phyloP scores from a whole-genome alignment of 2,888 invertebrate genomes.

The Nowickia ferox region DNA sequence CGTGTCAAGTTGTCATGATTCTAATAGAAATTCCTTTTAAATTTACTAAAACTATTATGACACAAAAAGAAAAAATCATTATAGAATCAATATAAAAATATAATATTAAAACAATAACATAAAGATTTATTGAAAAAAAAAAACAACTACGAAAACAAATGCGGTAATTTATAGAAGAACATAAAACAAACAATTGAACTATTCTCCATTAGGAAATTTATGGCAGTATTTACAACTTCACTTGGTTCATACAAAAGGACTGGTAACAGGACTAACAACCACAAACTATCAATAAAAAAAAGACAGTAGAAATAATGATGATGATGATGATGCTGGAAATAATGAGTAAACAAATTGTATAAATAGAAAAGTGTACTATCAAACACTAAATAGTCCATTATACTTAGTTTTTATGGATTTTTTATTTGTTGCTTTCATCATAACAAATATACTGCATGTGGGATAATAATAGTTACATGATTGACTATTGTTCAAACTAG shows the following conservation, averaged over 20 bases:
- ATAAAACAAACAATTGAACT: conserved; percentile 35
- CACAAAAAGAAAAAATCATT: background rate
- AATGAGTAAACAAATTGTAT: background rate
- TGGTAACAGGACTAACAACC: conserved; percentile 2
- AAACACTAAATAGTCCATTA: background rate
- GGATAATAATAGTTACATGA: too few relatives aligned
- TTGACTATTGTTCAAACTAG: too few relatives aligned
- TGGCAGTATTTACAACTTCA: conserved; percentile 38
- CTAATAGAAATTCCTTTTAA: too few relatives aligned
- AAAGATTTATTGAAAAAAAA: conserved; percentile 48
- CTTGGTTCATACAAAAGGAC: background rate
- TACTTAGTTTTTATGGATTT: background rate
- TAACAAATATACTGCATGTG: too few relatives aligned
- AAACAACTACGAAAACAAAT: conserved; percentile 8
- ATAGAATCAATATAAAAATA: background rate
- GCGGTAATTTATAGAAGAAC: background rate
- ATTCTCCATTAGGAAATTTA: conserved; percentile 47
- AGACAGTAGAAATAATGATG: background rate
- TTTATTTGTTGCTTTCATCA: background rate
- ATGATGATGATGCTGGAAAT: background rate
- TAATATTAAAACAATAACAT: background rate
- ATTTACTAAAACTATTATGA: background rate
- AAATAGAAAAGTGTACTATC: background rate
- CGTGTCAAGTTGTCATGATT: too few relatives aligned
- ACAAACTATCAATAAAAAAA: background rate